Evolutionary conservation across 1,140 invertebrate genomes (phyloP).

Genomic region (Lineus longissimus): DNA sequence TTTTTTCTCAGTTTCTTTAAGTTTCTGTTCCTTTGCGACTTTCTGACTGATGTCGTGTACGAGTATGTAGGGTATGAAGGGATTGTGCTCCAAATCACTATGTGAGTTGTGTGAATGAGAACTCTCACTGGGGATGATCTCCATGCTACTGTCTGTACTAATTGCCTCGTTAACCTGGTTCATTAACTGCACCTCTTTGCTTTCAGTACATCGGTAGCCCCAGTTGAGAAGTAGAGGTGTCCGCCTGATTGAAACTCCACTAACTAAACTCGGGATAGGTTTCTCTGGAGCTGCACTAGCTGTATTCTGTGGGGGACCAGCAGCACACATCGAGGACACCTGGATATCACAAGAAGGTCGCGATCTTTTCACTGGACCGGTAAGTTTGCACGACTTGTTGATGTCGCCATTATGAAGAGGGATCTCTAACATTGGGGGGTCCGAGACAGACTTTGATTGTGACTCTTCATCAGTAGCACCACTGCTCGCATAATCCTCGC

Average conservation of each 20-base stretch:
- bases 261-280: slow-evolving; percentile 37
- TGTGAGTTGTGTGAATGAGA: too few species aligned
- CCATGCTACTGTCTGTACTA: slow-evolving; percentile 38
- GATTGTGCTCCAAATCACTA: slow-evolving; percentile 9
- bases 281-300: not conserved
- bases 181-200: slow-evolving; percentile 58
- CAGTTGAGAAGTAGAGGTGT: slow-evolving; percentile 21
- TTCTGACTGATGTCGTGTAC: slow-evolving; percentile 4
- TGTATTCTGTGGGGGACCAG: slow-evolving; percentile 13
- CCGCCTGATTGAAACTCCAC: slow-evolving; percentile 39
- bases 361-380: slow-evolving; percentile 11
- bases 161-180: slow-evolving; percentile 63
- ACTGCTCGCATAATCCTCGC: too few species aligned
- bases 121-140: slow-evolving; percentile 27
- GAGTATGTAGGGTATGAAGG: slow-evolving; percentile 7
- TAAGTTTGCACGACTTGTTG: too few species aligned
- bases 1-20: not conserved
- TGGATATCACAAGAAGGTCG: slow-evolving; percentile 45
- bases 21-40: not conserved
- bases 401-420: too few species aligned
- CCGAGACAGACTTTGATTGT: too few species aligned
- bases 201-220: slow-evolving; percentile 18
- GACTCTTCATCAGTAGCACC: too few species aligned
- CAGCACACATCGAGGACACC: slow-evolving; percentile 42
- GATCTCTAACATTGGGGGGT: too few species aligned